phyloP scores from a whole-genome alignment of 1,140 invertebrate genomes.

The Drosophila simulans region DNA sequence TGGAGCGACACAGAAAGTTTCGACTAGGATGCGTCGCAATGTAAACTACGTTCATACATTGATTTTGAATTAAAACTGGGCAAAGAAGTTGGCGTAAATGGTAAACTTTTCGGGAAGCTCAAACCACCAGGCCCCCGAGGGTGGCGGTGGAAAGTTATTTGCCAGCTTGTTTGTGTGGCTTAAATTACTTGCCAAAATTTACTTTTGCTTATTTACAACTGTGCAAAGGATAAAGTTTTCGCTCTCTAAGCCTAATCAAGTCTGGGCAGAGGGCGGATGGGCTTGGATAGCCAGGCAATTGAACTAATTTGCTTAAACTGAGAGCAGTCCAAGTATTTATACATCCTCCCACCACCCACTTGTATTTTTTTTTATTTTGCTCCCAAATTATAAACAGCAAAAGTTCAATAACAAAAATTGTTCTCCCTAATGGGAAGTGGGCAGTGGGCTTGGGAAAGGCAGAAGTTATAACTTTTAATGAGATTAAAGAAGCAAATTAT shows the following conservation, averaged over 20 bases:
- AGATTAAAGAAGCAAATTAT: slow-evolving; percentile 73
- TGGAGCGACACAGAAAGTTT: slow-evolving; percentile 65
- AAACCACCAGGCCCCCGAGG: slow-evolving; percentile 23
- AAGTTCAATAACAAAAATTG: slow-evolving; percentile 62
- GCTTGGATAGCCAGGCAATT: slow-evolving; percentile 63
- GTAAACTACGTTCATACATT: slow-evolving; percentile 83
- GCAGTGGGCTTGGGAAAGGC: neutral
- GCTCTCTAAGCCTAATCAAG: slow-evolving; percentile 78
- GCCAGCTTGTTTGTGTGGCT: slow-evolving; percentile 82
- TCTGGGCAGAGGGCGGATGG: slow-evolving; percentile 51
- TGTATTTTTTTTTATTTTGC: neutral
- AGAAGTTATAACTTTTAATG: slow-evolving; percentile 64
- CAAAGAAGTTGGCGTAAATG: slow-evolving; percentile 75
- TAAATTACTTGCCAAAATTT: slow-evolving; percentile 83
- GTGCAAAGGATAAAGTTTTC: slow-evolving; percentile 82
- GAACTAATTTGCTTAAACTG: slow-evolving; percentile 81
- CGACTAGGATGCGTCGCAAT: slow-evolving; percentile 65
- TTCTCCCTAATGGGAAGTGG: slow-evolving; percentile 27
- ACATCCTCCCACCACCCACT: slow-evolving; percentile 44
- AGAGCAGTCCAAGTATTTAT: slow-evolving; percentile 72
- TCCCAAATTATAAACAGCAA: slow-evolving; percentile 74
- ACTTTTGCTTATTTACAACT: slow-evolving; percentile 83
- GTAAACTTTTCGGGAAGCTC: slow-evolving; percentile 47
- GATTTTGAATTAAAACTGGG: slow-evolving; percentile 83
- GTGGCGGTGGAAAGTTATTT: slow-evolving; percentile 70